Evolutionary conservation across 2,888 invertebrate genomes (phyloP).

Genomic region (Ormia ochracea): DNA sequence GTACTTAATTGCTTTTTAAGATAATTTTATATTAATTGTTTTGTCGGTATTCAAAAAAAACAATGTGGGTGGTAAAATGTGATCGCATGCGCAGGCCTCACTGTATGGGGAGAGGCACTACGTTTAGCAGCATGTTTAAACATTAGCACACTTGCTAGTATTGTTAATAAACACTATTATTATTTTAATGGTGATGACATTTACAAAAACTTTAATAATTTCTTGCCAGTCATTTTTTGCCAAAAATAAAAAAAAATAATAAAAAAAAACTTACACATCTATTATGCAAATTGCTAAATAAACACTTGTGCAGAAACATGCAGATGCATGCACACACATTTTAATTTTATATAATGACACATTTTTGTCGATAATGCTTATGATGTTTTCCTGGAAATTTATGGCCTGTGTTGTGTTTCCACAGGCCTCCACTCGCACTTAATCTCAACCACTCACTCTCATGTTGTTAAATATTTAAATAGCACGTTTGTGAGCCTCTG

Average conservation of each 20-base stretch:
- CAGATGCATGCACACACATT: background rate
- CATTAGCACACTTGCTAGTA: background rate
- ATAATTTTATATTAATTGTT: too few species aligned
- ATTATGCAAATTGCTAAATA: background rate
- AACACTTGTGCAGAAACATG: background rate
- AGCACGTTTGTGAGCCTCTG: background rate
- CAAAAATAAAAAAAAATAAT: too few species aligned
- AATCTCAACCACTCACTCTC: background rate
- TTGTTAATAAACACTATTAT: conserved; percentile 27
- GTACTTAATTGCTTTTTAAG: too few species aligned
- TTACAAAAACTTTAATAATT: conserved; percentile 48
- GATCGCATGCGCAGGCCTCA: too few species aligned
- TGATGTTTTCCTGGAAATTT: conserved; percentile 33
- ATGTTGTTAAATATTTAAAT: background rate
- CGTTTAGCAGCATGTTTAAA: background rate
- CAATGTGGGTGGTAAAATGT: background rate
- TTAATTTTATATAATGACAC: background rate
- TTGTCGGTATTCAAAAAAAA: too few species aligned
- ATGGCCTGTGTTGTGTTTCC: conserved; percentile 2
- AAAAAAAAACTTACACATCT: too few species aligned
- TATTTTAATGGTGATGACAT: conserved; percentile 48
- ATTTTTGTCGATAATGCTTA: conserved; percentile 35
- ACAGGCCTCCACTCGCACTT: background rate
- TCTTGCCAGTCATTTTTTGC: conserved; percentile 33
- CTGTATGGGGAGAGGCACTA: background rate